These are phyloP conservation scores for Armadillidium nasatum DNA, from an alignment of 1,140 invertebrate genomes.

Conservation along the genomic window DNA sequence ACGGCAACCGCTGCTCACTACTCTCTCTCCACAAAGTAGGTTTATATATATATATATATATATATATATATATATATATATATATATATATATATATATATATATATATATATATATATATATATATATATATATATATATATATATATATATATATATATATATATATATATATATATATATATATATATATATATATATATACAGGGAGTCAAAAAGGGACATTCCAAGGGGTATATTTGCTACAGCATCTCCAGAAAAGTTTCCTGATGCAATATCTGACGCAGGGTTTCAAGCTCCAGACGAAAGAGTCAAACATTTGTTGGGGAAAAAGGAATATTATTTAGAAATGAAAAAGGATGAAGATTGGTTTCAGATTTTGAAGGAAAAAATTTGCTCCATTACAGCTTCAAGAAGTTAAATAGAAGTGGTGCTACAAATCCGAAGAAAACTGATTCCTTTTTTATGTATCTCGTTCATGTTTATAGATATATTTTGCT, in stretches of 20 bases:
- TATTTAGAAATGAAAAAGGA: not conserved
- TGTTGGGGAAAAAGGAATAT: not conserved
- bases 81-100: not conserved
- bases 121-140: constrained; percentile 17
- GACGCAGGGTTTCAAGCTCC: not conserved
- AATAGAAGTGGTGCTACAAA: no score
- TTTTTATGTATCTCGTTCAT: no score
- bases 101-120: constrained; percentile 7
- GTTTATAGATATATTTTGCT: no score
- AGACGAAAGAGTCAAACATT: not conserved
- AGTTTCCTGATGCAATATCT: not conserved
- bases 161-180: constrained; percentile 14
- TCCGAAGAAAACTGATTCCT: no score
- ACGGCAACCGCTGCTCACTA: not conserved
- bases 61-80: constrained; percentile 3
- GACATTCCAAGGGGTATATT: not conserved
- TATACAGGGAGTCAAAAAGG: not conserved
- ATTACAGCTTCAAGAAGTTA: not conserved
- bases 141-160: constrained; percentile 16
- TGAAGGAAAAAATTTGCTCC: not conserved
- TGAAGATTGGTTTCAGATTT: not conserved
- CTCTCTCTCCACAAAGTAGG: not conserved
- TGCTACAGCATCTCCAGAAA: not conserved
- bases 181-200: not conserved
- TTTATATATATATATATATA: constrained; percentile 12